These are phyloP conservation scores for Ispidina picta DNA, from an alignment of 2,797 vertebrate species.

Conservation along the genomic window DNA sequence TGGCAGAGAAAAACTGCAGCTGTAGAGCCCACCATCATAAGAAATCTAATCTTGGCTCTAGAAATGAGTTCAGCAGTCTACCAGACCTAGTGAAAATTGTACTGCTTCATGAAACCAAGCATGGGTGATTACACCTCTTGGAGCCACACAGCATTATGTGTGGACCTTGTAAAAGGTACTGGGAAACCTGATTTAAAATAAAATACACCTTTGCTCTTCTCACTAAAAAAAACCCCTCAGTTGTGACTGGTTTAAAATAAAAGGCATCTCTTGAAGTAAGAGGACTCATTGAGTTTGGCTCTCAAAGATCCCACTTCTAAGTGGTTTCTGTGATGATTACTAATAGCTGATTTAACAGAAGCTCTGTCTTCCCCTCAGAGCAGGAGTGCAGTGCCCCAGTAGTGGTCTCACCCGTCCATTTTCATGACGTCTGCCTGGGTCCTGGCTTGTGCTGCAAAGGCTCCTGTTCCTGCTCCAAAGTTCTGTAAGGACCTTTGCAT, in stretches of 20 bases:
- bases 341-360: background rate
- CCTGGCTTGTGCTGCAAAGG: background rate
- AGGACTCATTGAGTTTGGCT: background rate
- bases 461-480: background rate
- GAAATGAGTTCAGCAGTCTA: background rate
- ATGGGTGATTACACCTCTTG: background rate
- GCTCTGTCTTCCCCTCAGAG: background rate
- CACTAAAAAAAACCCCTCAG: background rate
- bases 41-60: background rate
- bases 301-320: background rate
- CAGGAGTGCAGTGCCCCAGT: background rate
- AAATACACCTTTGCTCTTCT: background rate
- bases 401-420: background rate
- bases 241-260: background rate
- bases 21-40: background rate
- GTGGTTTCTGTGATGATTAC: background rate
- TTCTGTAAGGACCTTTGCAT: background rate
- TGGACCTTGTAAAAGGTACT: background rate
- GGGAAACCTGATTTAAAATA: background rate
- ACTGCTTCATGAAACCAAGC: background rate
- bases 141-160: fast-evolving
- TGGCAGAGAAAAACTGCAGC: background rate
- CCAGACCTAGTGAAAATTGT: background rate
- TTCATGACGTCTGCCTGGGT: background rate
- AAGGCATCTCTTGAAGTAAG: background rate